phyloP scores from a whole-genome alignment of 2,888 invertebrate genomes.

The Microplitis manilae region DNA sequence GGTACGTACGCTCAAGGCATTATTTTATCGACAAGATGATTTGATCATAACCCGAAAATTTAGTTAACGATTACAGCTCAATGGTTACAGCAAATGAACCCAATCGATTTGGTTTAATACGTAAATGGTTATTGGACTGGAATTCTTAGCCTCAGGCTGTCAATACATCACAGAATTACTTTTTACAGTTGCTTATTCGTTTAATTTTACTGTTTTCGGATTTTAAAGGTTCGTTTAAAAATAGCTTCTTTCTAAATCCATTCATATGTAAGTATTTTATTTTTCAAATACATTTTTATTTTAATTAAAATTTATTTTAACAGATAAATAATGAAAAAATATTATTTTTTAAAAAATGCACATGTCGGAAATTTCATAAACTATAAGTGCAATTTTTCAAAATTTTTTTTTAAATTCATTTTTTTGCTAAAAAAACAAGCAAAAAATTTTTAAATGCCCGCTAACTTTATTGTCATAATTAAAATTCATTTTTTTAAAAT shows the following conservation, averaged over 20 bases:
- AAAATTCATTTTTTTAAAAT: no score
- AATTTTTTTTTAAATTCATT: no score
- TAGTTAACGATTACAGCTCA: constrained; percentile 33
- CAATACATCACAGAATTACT: neutral
- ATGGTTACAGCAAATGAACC: constrained; percentile 39
- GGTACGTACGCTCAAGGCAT: neutral
- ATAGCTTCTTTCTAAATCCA: neutral
- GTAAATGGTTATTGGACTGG: constrained; percentile 22
- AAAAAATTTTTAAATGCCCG: no score
- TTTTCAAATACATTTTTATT: no score
- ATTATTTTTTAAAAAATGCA: no score
- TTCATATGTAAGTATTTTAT: neutral
- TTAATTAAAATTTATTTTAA: no score
- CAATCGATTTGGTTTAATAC: constrained; percentile 38
- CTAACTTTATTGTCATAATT: no score
- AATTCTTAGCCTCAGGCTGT: constrained; percentile 25
- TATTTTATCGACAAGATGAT: constrained; percentile 28
- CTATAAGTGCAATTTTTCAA: no score
- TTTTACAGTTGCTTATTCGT: constrained; percentile 4
- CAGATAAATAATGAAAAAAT: no score
- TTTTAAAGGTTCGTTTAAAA: neutral
- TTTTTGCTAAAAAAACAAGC: no score
- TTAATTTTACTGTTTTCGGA: neutral
- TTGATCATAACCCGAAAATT: constrained; percentile 32
- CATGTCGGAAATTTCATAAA: no score